Conservation (phyloP, 2,113 vertebrate species). For the Hippocampus guttulatus region DNA sequence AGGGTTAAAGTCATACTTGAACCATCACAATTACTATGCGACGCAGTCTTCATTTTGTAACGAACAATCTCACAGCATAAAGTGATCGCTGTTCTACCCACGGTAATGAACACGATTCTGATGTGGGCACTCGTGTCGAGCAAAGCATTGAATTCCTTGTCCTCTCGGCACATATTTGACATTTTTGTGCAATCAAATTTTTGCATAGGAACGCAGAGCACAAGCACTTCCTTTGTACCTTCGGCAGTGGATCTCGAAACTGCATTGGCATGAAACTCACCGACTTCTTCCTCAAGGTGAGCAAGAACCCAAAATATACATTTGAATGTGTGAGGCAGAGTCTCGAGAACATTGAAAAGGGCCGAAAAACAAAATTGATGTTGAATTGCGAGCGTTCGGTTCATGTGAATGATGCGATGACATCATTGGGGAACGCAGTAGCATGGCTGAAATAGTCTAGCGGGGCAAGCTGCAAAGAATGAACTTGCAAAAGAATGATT, state of each 20-base stretch:
- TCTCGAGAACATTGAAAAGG: neutral
- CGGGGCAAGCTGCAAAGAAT: neutral
- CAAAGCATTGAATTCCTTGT: slow-evolving; percentile 1
- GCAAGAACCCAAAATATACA: neutral
- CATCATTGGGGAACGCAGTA: neutral
- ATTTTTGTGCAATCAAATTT: slow-evolving; percentile 13
- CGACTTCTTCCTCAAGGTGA: slow-evolving; percentile 58
- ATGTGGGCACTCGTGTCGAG: neutral
- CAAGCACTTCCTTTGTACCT: slow-evolving; percentile 56
- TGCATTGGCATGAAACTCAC: slow-evolving; percentile 56
- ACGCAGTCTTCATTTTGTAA: neutral
- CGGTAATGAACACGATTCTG: slow-evolving; percentile 1
- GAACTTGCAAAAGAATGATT: neutral
- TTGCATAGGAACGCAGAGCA: slow-evolving; percentile 57
- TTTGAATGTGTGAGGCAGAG: neutral
- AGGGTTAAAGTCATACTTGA: no score
- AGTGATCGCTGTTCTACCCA: slow-evolving; percentile 16
- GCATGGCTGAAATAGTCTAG: neutral
- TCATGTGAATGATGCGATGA: neutral
- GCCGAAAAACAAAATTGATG: neutral
- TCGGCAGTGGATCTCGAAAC: slow-evolving; percentile 54
- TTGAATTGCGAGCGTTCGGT: neutral
- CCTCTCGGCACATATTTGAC: slow-evolving; percentile 8
- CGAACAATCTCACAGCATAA: slow-evolving; percentile 2
- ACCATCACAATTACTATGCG: neutral